These are phyloP conservation scores for Mycetomoellerius zeteki DNA, from an alignment of 1,140 invertebrate species.

Conservation along the genomic window DNA sequence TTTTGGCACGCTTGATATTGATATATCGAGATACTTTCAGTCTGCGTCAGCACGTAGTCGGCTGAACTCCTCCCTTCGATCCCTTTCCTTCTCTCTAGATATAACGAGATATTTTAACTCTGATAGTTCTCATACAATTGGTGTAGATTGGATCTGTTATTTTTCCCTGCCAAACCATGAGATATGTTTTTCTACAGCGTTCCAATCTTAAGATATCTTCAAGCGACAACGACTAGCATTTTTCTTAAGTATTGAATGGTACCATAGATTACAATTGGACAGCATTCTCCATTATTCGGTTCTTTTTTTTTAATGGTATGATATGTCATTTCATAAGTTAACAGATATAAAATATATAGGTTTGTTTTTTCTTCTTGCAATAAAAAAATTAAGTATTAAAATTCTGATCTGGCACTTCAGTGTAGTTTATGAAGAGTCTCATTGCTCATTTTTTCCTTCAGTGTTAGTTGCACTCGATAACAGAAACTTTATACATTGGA, in stretches of 20 bases:
- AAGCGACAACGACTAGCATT: not conserved
- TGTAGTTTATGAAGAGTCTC: not conserved
- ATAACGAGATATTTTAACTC: conserved; percentile 71
- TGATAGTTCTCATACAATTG: conserved; percentile 39
- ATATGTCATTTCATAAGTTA: not conserved
- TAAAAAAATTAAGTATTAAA: not conserved
- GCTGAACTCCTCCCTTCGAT: conserved; percentile 62
- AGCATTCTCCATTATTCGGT: not conserved
- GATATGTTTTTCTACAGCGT: conserved; percentile 45
- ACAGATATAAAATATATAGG: not conserved
- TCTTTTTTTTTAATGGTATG: not conserved
- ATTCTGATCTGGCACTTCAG: not conserved
- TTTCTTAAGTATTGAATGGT: not conserved
- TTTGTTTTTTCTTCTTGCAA: not conserved
- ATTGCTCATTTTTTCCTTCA: not conserved
- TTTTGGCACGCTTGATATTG: conserved; percentile 78
- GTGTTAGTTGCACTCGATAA: not conserved
- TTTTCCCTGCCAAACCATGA: not conserved
- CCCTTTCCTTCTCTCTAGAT: conserved; percentile 44
- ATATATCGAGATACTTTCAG: conserved; percentile 78
- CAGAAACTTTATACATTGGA: not conserved
- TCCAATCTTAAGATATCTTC: not conserved
- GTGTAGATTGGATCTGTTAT: conserved; percentile 16
- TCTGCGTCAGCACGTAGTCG: conserved; percentile 68
- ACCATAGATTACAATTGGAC: not conserved